Conservation (phyloP, 2,888 invertebrate species). For the Gnatocerus cornutus region DNA sequence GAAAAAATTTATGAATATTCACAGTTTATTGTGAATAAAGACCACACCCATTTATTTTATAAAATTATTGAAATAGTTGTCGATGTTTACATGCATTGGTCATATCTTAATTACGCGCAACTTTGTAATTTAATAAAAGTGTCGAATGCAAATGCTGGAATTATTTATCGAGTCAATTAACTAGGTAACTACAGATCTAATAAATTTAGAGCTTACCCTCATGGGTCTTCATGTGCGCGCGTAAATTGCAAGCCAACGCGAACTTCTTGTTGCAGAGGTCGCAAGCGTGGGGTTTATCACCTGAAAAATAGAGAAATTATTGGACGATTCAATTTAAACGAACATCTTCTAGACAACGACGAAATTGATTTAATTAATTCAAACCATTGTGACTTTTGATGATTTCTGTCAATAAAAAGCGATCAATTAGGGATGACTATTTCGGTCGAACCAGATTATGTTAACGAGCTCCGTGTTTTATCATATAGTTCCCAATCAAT, state of each 20-base stretch:
- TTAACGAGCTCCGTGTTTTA: constrained; percentile 63
- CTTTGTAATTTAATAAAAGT: constrained; percentile 48
- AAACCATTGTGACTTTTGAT: constrained; percentile 63
- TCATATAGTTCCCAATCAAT: constrained; percentile 68
- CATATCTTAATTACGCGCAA: constrained; percentile 51
- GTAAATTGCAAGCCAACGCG: constrained; percentile 81
- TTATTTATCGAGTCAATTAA: constrained; percentile 2
- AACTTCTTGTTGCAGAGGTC: constrained; percentile 82
- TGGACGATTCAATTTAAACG: too few relatives aligned
- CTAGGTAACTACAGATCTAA: neutral
- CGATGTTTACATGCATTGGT: constrained; percentile 46
- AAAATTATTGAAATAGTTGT: constrained; percentile 51
- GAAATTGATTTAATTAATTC: too few relatives aligned
- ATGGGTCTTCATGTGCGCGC: constrained; percentile 84
- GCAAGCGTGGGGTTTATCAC: constrained; percentile 83
- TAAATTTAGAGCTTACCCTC: constrained; percentile 72
- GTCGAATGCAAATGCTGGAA: constrained; percentile 27
- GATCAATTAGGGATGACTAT: constrained; percentile 65
- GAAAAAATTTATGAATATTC: constrained; percentile 47
- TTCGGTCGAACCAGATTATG: constrained; percentile 62
- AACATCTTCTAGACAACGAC: too few relatives aligned
- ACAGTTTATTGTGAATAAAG: constrained; percentile 48
- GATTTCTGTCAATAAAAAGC: constrained; percentile 64
- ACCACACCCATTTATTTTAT: constrained; percentile 52
- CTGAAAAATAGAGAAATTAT: constrained; percentile 70